These are phyloP conservation scores for Protosalanx chinensis DNA, from an alignment of 2,797 vertebrate genomes.

Conservation along the genomic window DNA sequence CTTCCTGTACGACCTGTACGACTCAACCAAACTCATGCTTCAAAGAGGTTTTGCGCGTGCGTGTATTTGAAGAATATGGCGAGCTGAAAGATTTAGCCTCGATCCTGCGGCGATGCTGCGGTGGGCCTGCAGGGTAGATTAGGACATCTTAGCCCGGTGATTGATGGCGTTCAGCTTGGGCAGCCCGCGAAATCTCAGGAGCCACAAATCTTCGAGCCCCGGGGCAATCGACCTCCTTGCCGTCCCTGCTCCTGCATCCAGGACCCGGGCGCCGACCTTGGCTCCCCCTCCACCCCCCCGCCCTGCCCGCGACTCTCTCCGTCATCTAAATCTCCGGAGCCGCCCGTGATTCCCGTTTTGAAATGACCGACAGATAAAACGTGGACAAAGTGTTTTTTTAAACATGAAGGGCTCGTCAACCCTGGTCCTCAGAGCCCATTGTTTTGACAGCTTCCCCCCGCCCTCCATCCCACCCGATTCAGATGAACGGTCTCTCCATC, in stretches of 20 bases:
- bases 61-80: conserved; percentile 27
- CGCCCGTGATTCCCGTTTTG: no score
- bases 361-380: no score
- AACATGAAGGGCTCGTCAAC: no score
- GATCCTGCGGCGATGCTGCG: conserved; percentile 29
- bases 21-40: conserved; percentile 25
- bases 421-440: no score
- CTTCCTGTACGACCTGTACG: background rate
- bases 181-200: conserved; percentile 7
- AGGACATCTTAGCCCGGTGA: conserved; percentile 33
- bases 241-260: conserved; percentile 31
- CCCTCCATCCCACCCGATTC: no score
- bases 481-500: no score
- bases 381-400: no score
- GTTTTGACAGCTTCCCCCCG: no score
- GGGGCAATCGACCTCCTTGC: conserved; percentile 19
- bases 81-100: conserved; percentile 43
- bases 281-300: conserved; percentile 24
- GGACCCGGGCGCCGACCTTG: conserved; percentile 33
- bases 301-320: no score
- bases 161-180: conserved; percentile 37
- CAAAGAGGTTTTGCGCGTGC: conserved; percentile 32
- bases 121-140: conserved; percentile 40
- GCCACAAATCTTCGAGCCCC: conserved; percentile 20
- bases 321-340: no score